These are phyloP conservation scores for Rhadinocentrus ornatus DNA, from an alignment of 2,797 vertebrate genomes.

Conservation along the genomic window DNA sequence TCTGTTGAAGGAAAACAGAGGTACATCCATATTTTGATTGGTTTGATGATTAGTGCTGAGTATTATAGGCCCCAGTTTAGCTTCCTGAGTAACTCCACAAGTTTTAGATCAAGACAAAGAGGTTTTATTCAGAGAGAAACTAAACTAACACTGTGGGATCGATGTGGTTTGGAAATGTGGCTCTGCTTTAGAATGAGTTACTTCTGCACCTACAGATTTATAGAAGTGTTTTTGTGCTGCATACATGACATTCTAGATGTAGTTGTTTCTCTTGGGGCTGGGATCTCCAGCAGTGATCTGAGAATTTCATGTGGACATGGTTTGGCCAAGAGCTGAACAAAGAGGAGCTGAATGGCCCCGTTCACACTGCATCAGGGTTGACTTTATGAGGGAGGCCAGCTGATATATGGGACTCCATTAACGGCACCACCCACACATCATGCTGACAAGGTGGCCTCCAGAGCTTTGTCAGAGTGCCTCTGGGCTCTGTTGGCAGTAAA, in stretches of 20 bases:
- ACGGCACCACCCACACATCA: constrained; percentile 28
- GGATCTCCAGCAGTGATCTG: constrained; percentile 3
- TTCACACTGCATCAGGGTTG: constrained; percentile 33
- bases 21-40: too few species aligned
- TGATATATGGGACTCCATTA: constrained; percentile 54
- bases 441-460: constrained; percentile 24
- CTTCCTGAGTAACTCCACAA: neutral
- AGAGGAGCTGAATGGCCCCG: constrained; percentile 1
- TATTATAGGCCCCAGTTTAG: too few species aligned
- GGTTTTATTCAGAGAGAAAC: neutral
- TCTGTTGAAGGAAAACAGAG: too few species aligned
- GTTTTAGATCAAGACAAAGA: neutral
- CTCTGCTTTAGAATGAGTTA: too few species aligned
- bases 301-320: neutral
- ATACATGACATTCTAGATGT: neutral
- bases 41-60: too few species aligned
- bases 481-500: neutral
- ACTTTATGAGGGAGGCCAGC: constrained; percentile 43
- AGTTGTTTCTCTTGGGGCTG: neutral
- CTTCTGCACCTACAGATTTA: neutral
- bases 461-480: constrained; percentile 24
- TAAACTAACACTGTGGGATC: too few species aligned
- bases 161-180: neutral
- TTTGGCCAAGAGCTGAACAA: neutral
- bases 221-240: neutral